A percentile compares a stretch with the other conserved stretches of the same genome.
These are phyloP conservation scores for Notodonta dromedarius DNA, from an alignment of 2,888 invertebrate species.

Conservation along the genomic window DNA sequence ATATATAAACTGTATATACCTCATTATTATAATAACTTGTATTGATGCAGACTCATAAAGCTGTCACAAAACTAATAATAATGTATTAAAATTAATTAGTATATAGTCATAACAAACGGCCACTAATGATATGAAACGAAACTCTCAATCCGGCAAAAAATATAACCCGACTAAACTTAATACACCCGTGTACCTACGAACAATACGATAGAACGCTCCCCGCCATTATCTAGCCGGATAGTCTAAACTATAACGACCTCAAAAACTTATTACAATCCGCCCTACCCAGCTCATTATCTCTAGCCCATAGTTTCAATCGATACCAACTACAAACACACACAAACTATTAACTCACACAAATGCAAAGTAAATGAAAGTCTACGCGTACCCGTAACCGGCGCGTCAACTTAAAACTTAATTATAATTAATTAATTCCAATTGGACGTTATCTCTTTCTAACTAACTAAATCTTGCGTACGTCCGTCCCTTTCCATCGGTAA, in stretches of 20 bases:
- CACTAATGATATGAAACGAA: constrained; percentile 35
- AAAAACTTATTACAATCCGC: constrained; percentile 78
- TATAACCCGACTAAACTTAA: constrained; percentile 36
- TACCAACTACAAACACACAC: constrained; percentile 73
- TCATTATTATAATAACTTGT: not conserved
- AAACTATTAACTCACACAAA: constrained; percentile 64
- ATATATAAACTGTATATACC: too few relatives aligned
- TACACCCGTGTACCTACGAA: constrained; percentile 20
- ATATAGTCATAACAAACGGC: constrained; percentile 39
- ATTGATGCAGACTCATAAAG: not conserved
- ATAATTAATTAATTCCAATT: constrained; percentile 92
- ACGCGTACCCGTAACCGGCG: constrained; percentile 82
- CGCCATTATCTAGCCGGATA: constrained; percentile 45
- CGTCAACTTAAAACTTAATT: constrained; percentile 93
- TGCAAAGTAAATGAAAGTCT: constrained; percentile 72
- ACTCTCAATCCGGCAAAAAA: constrained; percentile 26
- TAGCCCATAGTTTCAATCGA: constrained; percentile 79
- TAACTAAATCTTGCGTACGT: constrained; percentile 73
- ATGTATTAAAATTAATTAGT: constrained; percentile 41
- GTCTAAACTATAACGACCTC: constrained; percentile 60
- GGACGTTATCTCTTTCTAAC: constrained; percentile 75
- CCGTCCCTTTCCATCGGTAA: constrained; percentile 62
- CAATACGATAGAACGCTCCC: constrained; percentile 27
- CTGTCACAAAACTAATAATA: constrained; percentile 23
- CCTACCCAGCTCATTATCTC: constrained; percentile 81